Percentiles rank a stretch among this genome's conserved stretches.
phyloP scores from a whole-genome alignment of 1,140 invertebrate species.

The Scaptomyza hsui region DNA sequence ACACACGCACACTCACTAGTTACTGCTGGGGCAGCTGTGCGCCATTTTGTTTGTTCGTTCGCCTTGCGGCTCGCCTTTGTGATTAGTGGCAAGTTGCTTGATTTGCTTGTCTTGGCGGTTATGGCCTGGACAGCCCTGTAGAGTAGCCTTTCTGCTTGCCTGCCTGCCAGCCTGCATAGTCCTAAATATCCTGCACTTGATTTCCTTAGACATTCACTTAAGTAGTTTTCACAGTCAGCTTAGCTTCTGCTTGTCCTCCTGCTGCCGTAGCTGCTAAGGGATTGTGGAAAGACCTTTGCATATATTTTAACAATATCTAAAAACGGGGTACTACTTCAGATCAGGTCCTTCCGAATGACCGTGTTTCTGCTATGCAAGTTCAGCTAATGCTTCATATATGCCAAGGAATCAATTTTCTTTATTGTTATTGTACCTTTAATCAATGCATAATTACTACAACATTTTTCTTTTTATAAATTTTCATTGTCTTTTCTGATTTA shows the following conservation, averaged over 20 bases:
- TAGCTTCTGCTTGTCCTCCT: neutral
- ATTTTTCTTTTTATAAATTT: too few species aligned
- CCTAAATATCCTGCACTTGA: slow-evolving; percentile 30
- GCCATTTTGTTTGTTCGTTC: slow-evolving; percentile 48
- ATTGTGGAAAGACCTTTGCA: too few species aligned
- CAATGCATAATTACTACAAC: too few species aligned
- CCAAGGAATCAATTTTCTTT: too few species aligned
- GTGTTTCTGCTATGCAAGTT: too few species aligned
- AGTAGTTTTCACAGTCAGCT: slow-evolving; percentile 32
- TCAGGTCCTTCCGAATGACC: too few species aligned
- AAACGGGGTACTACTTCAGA: too few species aligned
- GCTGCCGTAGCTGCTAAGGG: too few species aligned
- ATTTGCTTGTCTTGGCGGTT: slow-evolving; percentile 44
- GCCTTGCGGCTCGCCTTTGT: slow-evolving; percentile 59
- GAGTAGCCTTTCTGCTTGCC: neutral
- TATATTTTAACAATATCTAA: too few species aligned
- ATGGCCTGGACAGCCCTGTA: slow-evolving; percentile 3
- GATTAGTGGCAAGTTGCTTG: slow-evolving; percentile 60
- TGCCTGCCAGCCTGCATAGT: neutral
- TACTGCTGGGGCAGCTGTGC: slow-evolving; percentile 19
- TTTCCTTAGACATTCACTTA: slow-evolving; percentile 45
- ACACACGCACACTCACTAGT: neutral
- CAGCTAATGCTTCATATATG: too few species aligned
- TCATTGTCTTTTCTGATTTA: too few species aligned
- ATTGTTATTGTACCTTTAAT: too few species aligned